Conservation (phyloP, 2,888 invertebrate genomes). For the Tipula lateralis region DNA sequence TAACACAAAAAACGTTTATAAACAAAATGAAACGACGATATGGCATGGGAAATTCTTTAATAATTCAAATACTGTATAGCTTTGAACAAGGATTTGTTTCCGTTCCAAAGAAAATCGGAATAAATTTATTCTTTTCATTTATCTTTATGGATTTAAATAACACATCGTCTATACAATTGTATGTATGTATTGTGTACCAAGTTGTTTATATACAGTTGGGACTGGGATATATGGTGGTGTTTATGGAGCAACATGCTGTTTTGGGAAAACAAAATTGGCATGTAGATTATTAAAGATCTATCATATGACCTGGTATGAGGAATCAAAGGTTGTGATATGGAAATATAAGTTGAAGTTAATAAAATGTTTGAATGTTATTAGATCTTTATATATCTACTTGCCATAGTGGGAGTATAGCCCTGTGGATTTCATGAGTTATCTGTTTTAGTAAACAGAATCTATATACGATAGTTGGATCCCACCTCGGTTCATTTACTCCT, state of each 20-base stretch:
- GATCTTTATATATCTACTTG: too few species aligned
- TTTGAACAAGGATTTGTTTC: neutral
- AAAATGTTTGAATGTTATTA: too few species aligned
- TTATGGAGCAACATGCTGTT: neutral
- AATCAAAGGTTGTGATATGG: too few species aligned
- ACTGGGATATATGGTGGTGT: too few species aligned
- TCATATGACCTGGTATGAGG: too few species aligned
- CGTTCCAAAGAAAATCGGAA: neutral
- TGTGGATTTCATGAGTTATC: too few species aligned
- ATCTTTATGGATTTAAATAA: neutral
- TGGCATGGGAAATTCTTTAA: neutral
- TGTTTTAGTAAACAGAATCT: too few species aligned
- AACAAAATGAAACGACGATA: neutral
- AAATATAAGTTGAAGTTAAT: too few species aligned
- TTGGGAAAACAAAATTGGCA: neutral
- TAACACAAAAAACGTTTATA: neutral
- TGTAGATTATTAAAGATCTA: neutral
- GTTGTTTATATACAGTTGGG: neutral
- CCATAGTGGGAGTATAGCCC: too few species aligned
- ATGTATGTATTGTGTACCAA: neutral
- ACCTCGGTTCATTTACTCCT: too few species aligned
- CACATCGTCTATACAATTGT: neutral
- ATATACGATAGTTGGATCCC: too few species aligned
- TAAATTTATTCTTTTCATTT: constrained; percentile 6
- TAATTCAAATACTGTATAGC: neutral